Conservation (phyloP, 2,888 invertebrate species). For the Adelphocoris suturalis region DNA sequence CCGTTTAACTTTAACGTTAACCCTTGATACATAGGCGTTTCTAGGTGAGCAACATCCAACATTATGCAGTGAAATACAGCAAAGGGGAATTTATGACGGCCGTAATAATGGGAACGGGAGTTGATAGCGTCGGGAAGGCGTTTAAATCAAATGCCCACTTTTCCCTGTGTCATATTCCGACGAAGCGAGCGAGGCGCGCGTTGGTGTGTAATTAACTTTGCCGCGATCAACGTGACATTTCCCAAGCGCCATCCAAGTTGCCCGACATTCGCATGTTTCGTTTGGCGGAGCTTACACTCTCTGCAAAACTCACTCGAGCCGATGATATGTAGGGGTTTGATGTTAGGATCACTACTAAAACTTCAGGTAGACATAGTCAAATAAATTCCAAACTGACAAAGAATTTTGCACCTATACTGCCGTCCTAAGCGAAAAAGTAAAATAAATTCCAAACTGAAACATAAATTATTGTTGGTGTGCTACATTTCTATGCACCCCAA, state of each 20-base stretch:
- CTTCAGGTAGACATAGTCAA: no score
- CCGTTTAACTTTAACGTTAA: no score
- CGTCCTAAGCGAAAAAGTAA: no score
- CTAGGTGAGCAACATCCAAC: background rate
- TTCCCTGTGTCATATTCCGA: conserved; percentile 39
- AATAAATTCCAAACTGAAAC: no score
- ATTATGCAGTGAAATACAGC: conserved; percentile 32
- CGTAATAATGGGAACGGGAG: conserved; percentile 37
- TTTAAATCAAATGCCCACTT: conserved; percentile 61
- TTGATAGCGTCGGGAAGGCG: conserved; percentile 50
- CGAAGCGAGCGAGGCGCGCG: conserved; percentile 7
- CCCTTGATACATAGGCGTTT: no score
- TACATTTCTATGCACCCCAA: no score
- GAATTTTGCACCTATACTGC: no score
- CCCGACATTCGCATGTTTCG: conserved; percentile 35
- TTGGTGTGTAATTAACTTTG: conserved; percentile 52
- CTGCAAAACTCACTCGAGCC: background rate
- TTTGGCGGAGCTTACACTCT: background rate
- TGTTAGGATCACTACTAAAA: background rate
- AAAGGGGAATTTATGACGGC: conserved; percentile 8
- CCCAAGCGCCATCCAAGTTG: conserved; percentile 34
- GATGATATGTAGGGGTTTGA: background rate
- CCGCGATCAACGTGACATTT: conserved; percentile 53
- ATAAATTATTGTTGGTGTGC: no score
- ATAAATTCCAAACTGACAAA: no score